A percentile compares a stretch with the other conserved stretches of the same genome.
phyloP scores from a whole-genome alignment of 2,888 invertebrate species.

The Onthophagus sagittarius region DNA sequence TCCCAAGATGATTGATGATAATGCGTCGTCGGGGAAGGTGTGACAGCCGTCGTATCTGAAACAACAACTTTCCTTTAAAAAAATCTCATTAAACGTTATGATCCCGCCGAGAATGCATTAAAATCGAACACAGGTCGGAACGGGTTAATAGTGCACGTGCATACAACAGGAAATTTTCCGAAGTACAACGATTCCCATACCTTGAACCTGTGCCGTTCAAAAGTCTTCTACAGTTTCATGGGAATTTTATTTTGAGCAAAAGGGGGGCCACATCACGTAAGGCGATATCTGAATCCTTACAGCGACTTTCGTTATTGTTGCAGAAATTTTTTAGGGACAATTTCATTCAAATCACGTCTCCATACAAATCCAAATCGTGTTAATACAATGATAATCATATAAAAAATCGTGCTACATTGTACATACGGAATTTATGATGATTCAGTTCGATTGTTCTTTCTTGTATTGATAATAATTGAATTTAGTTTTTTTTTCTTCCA shows the following conservation, averaged over 20 bases:
- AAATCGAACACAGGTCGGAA: slow-evolving; percentile 14
- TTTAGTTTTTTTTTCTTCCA: background rate
- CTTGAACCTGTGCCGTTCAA: background rate
- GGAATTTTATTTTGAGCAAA: slow-evolving; percentile 28
- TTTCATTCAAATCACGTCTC: background rate
- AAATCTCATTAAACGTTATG: background rate
- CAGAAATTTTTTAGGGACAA: background rate
- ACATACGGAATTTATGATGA: background rate
- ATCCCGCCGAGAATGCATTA: slow-evolving; percentile 13
- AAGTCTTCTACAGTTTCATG: slow-evolving; percentile 32
- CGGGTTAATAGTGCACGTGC: slow-evolving; percentile 21
- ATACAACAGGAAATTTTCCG: slow-evolving; percentile 10
- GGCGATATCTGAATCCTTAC: slow-evolving; percentile 32
- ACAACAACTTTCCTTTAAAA: slow-evolving; percentile 21
- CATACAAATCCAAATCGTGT: background rate
- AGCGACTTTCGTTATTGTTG: slow-evolving; percentile 13
- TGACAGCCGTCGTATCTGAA: slow-evolving; percentile 53
- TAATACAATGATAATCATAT: too few species aligned
- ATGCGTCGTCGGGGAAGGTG: slow-evolving; percentile 27
- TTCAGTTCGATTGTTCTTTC: background rate
- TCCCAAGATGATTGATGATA: slow-evolving; percentile 40
- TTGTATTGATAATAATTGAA: background rate
- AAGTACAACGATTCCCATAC: background rate
- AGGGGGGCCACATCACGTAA: slow-evolving; percentile 31
- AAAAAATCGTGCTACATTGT: background rate